Percentiles rank a stretch among this genome's conserved stretches.
phyloP scores from a whole-genome alignment of 2,888 invertebrate species.

The Chouioia cunea region DNA sequence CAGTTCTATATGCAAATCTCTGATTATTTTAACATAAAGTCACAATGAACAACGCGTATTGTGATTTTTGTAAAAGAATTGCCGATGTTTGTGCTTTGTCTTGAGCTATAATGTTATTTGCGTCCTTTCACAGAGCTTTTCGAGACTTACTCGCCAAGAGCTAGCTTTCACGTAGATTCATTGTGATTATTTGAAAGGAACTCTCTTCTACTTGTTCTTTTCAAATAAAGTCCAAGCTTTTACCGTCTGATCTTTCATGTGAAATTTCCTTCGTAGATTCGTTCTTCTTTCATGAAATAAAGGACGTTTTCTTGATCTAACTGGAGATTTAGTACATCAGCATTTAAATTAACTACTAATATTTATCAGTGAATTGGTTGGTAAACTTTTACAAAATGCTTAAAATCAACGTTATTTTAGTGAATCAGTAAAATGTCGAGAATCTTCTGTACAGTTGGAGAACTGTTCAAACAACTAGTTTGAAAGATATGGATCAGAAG shows the following conservation, averaged over 20 bases:
- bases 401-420: too few species aligned
- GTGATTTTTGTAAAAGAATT: background rate
- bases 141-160: background rate
- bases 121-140: conserved; percentile 16
- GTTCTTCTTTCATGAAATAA: background rate
- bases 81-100: background rate
- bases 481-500: too few species aligned
- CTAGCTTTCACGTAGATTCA: conserved; percentile 25
- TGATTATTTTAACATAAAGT: too few species aligned
- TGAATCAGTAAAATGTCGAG: too few species aligned
- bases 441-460: too few species aligned
- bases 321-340: too few species aligned
- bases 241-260: conserved; percentile 32
- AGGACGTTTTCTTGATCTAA: background rate
- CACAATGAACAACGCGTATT: too few species aligned
- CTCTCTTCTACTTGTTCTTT: conserved; percentile 20
- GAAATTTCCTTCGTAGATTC: conserved; percentile 7
- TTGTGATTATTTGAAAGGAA: conserved; percentile 22
- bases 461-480: too few species aligned
- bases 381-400: too few species aligned
- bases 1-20: too few species aligned
- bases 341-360: too few species aligned
- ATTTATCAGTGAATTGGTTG: too few species aligned
- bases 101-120: conserved; percentile 3
- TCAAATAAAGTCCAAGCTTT: conserved; percentile 23